phyloP scores from a whole-genome alignment of 2,888 invertebrate species.

The Parascotia fuliginaria region DNA sequence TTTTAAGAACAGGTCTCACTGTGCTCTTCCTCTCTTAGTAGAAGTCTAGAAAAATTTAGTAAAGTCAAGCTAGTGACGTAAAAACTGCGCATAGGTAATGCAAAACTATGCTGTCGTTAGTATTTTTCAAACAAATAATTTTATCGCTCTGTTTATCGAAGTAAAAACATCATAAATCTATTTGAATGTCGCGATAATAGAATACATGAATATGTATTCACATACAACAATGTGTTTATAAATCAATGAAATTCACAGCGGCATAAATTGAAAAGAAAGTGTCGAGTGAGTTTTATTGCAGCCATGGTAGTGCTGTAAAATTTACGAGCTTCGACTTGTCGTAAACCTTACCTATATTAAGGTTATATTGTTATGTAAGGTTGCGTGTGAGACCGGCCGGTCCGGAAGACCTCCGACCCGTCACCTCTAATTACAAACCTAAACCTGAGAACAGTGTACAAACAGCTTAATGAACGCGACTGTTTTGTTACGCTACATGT shows the following conservation, averaged over 20 bases:
- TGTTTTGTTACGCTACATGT: constrained; percentile 23
- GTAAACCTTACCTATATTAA: not conserved
- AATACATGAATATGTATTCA: not conserved
- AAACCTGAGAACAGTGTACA: constrained; percentile 34
- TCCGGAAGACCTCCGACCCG: constrained; percentile 21
- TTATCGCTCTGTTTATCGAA: too few species aligned
- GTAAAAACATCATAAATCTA: too few species aligned
- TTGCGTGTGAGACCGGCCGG: constrained; percentile 35
- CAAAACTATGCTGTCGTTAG: too few species aligned
- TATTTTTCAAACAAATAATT: too few species aligned
- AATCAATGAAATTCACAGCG: constrained; percentile 31
- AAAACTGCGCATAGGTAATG: too few species aligned
- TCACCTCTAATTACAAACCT: constrained; percentile 36
- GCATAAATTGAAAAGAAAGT: constrained; percentile 31
- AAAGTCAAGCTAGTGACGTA: too few species aligned
- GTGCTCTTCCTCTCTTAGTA: too few species aligned
- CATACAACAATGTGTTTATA: constrained; percentile 12
- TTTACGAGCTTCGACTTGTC: constrained; percentile 10
- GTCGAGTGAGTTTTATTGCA: constrained; percentile 39
- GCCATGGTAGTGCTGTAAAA: constrained; percentile 30
- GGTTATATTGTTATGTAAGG: constrained; percentile 11
- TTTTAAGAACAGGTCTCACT: too few species aligned
- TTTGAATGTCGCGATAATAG: too few species aligned
- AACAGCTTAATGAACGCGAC: constrained; percentile 39
- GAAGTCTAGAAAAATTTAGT: too few species aligned